Evolutionary conservation across 2,113 vertebrate species (phyloP).

Genomic region (Prochilodus magdalenae): DNA sequence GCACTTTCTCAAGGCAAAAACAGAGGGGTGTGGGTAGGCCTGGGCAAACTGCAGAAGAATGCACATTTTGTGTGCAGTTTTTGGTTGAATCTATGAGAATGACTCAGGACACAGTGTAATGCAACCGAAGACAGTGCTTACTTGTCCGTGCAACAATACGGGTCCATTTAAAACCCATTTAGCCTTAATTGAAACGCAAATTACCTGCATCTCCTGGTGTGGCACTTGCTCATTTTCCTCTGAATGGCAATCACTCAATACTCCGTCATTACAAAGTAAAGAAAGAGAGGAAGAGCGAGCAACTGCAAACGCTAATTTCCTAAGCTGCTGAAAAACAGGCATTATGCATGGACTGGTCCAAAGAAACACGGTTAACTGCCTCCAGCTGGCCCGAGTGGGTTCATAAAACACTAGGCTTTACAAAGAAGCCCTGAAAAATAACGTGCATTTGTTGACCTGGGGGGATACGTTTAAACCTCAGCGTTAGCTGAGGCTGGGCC

Average conservation of each 20-base stretch:
- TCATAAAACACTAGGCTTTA: background rate
- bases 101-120: constrained; percentile 49
- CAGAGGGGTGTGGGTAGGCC: constrained; percentile 70
- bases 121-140: background rate
- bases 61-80: constrained; percentile 56
- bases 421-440: background rate
- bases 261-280: background rate
- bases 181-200: background rate
- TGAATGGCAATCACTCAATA: background rate
- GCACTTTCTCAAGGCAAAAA: constrained; percentile 77
- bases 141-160: background rate
- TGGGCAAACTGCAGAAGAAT: constrained; percentile 73
- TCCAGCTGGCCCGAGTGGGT: background rate
- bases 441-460: background rate
- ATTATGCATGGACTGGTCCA: too few relatives aligned
- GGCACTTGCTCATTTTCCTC: background rate
- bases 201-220: background rate
- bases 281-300: background rate
- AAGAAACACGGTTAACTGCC: background rate
- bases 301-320: background rate
- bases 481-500: background rate
- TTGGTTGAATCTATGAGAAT: constrained; percentile 65
- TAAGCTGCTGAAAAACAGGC: background rate
- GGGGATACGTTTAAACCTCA: background rate
- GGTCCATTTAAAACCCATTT: background rate